These are phyloP conservation scores for Lutraria lutraria DNA, from an alignment of 2,888 invertebrate genomes.

Conservation along the genomic window DNA sequence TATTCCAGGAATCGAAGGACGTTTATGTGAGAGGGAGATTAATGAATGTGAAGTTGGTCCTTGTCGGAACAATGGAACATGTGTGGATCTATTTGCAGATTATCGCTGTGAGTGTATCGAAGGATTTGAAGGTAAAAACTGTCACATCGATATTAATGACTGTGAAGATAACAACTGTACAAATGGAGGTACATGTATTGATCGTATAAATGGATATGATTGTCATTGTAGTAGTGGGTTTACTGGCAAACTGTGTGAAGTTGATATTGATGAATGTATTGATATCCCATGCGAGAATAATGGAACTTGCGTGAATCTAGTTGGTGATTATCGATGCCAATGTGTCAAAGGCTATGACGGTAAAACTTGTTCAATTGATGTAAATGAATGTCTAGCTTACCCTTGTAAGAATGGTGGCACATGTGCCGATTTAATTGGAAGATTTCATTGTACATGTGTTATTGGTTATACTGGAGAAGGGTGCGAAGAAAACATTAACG, in stretches of 20 bases:
- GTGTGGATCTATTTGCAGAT: constrained; percentile 62
- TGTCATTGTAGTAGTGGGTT: constrained; percentile 49
- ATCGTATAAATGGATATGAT: constrained; percentile 35
- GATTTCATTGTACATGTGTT: constrained; percentile 38
- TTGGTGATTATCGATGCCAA: constrained; percentile 62
- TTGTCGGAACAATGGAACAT: constrained; percentile 68
- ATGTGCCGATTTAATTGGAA: constrained; percentile 42
- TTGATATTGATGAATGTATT: constrained; percentile 53
- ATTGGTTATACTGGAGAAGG: constrained; percentile 33
- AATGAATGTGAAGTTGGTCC: constrained; percentile 68
- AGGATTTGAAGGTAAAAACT: constrained; percentile 64
- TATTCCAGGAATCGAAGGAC: constrained; percentile 23
- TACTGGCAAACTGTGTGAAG: constrained; percentile 35
- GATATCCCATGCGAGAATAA: constrained; percentile 45
- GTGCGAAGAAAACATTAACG: constrained; percentile 66
- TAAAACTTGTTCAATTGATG: constrained; percentile 64
- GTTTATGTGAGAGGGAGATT: constrained; percentile 59
- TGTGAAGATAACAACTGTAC: constrained; percentile 48
- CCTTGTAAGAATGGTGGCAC: constrained; percentile 69
- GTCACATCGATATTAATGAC: constrained; percentile 68
- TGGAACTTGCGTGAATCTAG: constrained; percentile 43
- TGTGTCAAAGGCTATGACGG: constrained; percentile 70
- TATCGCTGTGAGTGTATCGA: constrained; percentile 69
- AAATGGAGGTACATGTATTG: constrained; percentile 49
- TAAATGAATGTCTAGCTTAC: constrained; percentile 68